Base-by-base conservation (phyloP, 2,797 vertebrate species). In the Amazona finschi region DNA sequence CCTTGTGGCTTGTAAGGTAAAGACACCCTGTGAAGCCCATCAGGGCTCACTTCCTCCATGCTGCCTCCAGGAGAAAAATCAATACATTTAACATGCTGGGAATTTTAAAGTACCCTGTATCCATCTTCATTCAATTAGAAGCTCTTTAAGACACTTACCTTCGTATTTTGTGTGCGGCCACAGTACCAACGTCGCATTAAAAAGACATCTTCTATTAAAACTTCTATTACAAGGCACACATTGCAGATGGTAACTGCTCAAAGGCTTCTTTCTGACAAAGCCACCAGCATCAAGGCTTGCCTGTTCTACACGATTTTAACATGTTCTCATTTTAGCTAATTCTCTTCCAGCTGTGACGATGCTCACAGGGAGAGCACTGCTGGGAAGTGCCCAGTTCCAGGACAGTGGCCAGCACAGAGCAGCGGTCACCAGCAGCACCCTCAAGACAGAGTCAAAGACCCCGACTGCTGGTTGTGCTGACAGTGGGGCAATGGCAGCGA, bases 1-100 rank as follows among this genome's bases (percentile, higher is more conserved):
- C 87, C 78, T 58, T 93, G 89, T 87, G 93, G 92, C n/a, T 92
- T 87, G 50, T 36, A 62, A 83, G 65, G 46, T 75, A 92, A 85
- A 87, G 75, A 43, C 39, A 77, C 14, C 36, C 73, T 2, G 61
- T 24, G 44, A 89, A 84, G 55, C 58, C 57, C 65, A 81, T 39
- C 53, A 78, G 87, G 66, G n/a, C 64, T 87, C 62, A 8, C 61
- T 55, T 65, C 78, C 87, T 57, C 52, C 28, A 14, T 15, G 46
- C 36, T 83, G 65, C 61, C 69, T 78, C 58, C 65, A 61, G 62
- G 64, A 69, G 60, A 80, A 83, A 70, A 61, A 74, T 67, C 84
- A 89, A 80, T 77, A 44, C 12, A 46, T n/a, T 85, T 50, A 30
- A 65, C 15, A 25, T 67, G 53, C 46, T 78, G 72, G 66, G 58